Evolutionary conservation across 2,113 vertebrate genomes (phyloP).

Genomic region (Dicaeum eximium): DNA sequence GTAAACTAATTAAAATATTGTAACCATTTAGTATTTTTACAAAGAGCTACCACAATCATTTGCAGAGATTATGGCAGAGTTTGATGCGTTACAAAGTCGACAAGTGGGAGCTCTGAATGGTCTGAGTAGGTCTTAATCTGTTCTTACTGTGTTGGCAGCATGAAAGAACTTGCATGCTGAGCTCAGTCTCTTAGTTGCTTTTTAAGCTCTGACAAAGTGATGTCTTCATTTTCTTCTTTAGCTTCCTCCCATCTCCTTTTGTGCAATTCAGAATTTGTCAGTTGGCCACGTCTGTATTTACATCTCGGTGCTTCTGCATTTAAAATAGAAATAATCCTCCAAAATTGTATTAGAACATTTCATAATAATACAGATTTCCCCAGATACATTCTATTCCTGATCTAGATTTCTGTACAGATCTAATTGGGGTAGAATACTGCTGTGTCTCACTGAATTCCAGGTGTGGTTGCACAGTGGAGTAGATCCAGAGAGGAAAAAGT

Average conservation of each 20-base stretch:
- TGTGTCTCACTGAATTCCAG: neutral
- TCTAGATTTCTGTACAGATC: neutral
- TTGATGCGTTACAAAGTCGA: neutral
- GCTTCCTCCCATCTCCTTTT: neutral
- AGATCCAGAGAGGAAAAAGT: neutral
- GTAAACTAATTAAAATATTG: neutral
- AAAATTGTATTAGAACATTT: neutral
- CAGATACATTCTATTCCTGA: neutral
- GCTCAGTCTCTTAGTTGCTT: neutral
- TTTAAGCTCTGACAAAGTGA: neutral
- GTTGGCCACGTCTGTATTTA: fast-evolving
- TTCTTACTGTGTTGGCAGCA: neutral
- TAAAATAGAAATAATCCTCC: neutral
- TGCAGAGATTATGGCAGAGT: neutral
- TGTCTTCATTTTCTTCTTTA: neutral
- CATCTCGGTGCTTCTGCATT: neutral
- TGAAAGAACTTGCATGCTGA: neutral
- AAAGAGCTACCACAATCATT: neutral
- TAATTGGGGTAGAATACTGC: neutral
- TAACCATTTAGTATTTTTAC: neutral
- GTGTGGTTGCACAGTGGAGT: neutral
- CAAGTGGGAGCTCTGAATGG: neutral
- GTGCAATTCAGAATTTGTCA: neutral
- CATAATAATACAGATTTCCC: neutral
- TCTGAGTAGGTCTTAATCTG: neutral